phyloP scores from a whole-genome alignment of 1,140 invertebrate genomes.

The Rhopalosiphum maidis region DNA sequence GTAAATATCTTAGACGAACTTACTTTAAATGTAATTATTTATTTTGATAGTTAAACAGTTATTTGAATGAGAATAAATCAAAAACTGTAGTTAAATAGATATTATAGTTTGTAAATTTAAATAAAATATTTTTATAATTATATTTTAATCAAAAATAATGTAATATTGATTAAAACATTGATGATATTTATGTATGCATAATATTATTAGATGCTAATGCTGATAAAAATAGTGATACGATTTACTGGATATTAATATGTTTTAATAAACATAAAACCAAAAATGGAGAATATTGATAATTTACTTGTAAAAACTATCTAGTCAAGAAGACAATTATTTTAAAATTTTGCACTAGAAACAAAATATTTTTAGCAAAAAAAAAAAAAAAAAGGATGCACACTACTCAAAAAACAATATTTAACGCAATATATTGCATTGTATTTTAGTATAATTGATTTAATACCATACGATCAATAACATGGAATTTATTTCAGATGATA shows the following conservation, averaged over 20 bases:
- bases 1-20: not conserved
- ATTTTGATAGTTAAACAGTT: not conserved
- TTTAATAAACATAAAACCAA: too few relatives aligned
- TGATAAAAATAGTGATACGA: not conserved
- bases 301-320: not conserved
- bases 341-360: not conserved
- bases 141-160: too few relatives aligned
- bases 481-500: not conserved
- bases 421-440: not conserved
- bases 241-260: too few relatives aligned
- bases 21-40: not conserved
- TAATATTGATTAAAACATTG: too few relatives aligned
- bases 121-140: too few relatives aligned
- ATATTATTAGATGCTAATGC: not conserved
- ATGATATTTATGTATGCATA: not conserved
- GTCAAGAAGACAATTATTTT: not conserved
- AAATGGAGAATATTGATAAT: too few relatives aligned
- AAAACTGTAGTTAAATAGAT: not conserved
- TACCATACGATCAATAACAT: not conserved
- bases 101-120: not conserved
- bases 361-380: not conserved
- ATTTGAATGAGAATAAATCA: not conserved
- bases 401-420: not conserved
- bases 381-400: not conserved
- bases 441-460: not conserved